phyloP scores from a whole-genome alignment of 2,888 invertebrate genomes.

The Zygogramma bicolorata region DNA sequence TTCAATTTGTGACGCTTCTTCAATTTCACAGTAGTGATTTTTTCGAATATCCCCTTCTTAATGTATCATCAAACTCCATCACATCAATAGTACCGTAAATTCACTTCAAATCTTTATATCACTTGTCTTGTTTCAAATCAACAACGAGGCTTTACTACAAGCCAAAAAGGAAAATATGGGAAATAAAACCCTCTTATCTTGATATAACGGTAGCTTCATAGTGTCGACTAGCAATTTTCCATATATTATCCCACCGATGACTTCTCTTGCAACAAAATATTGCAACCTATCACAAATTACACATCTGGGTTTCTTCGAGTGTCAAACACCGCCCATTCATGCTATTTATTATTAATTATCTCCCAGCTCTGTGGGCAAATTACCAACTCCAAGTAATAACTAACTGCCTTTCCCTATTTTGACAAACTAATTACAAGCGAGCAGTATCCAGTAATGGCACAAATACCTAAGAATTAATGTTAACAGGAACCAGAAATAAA shows the following conservation, averaged over 20 bases:
- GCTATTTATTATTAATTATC: background rate
- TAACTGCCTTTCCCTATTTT: background rate
- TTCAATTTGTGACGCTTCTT: no score
- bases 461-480: background rate
- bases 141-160: no score
- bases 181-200: background rate
- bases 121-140: no score
- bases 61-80: no score
- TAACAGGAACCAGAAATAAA: background rate
- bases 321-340: background rate
- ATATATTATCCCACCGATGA: background rate
- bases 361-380: background rate
- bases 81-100: no score
- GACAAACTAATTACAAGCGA: background rate
- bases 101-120: no score
- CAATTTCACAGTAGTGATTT: no score
- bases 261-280: background rate
- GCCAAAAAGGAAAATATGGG: no score
- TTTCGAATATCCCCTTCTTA: no score
- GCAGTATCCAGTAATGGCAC: background rate
- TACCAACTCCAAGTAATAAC: background rate
- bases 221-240: background rate
- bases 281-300: background rate
- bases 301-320: background rate
- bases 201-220: background rate